Evolutionary conservation across 2,888 invertebrate genomes (phyloP), one percentile per base, ranked within the genome.

Genomic region (Amorpha juglandis): DNA sequence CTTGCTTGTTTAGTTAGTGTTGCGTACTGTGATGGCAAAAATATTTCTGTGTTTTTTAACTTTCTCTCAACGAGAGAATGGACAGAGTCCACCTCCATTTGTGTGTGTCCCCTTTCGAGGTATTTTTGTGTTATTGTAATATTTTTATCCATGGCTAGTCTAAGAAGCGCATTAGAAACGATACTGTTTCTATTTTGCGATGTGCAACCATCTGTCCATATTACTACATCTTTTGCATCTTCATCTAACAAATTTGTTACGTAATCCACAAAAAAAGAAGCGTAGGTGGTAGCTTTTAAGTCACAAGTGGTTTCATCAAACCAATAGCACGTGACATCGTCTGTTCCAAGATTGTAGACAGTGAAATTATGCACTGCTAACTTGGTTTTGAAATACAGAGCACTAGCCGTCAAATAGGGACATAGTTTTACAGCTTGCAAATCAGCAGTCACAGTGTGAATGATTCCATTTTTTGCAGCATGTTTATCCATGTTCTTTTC

Each of bases 361-460:
- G 78, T 67, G 68, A 79, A 82, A 63, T 80, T 78, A 62, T 78
- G 80, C n/a, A 79, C 76, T 14, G 74, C 70, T 6, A 78, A 67
- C 66, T 78, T 80, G 6, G 76, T 80, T 66, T 79, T 79, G 69
- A 78, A 81, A 68, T 79, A 16, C n/a, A 76, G 63, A 33, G 78
- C 74, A 72, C 78, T 81, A 48, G 77, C 78, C 14, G 64, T 38
- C 21, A 79, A 45, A 7, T 21, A 69, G 48, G 79, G 78, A 45
- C 75, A 80, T 27, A 80, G 63, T 67, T 77, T 79, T 6, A 81
- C 78, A 50, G 77, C 76, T 62, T 78, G 77, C 6, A 77, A 21
- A 71, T 78, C 77, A 6, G 73, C 73, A 7, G 75, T 76, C 38
- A 78, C 6, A 63, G 68, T 65, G 63, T 73, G 73, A 21, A 74